Percentiles rank a stretch among this genome's conserved stretches.
These are phyloP conservation scores for Callipepla squamata DNA, from an alignment of 2,113 vertebrate genomes.

Conservation along the genomic window DNA sequence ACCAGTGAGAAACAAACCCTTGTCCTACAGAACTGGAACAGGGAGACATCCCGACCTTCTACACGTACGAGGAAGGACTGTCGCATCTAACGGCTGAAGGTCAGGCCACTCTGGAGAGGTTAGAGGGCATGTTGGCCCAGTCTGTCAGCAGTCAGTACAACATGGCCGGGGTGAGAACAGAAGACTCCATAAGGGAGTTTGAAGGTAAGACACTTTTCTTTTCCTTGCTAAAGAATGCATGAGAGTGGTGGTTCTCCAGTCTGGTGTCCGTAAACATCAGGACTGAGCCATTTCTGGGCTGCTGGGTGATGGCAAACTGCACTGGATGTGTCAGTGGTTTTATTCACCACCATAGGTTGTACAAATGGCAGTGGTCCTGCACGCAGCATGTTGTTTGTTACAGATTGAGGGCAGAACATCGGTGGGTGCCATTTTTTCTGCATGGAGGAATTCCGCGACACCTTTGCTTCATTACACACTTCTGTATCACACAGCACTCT, in stretches of 20 bases:
- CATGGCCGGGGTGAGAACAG: slow-evolving; percentile 95
- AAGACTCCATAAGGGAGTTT: slow-evolving; percentile 81
- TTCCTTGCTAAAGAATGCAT: not conserved
- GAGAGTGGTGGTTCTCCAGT: not conserved
- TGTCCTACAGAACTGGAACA: slow-evolving; percentile 84
- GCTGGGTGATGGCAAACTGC: not conserved
- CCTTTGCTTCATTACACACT: too few relatives aligned
- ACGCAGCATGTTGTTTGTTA: not conserved
- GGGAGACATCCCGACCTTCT: slow-evolving; percentile 89
- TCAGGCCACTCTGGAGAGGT: slow-evolving; percentile 90
- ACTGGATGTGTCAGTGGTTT: rapidly evolving
- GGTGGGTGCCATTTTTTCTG: too few relatives aligned
- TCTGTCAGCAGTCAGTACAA: slow-evolving; percentile 90
- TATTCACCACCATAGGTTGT: not conserved
- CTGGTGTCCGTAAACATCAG: not conserved
- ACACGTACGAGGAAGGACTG: slow-evolving; percentile 95
- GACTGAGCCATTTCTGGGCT: rapidly evolving
- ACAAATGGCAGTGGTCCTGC: not conserved
- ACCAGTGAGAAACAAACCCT: not conserved
- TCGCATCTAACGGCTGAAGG: slow-evolving; percentile 91
- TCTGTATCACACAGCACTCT: too few relatives aligned
- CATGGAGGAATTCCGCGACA: too few relatives aligned
- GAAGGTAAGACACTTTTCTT: slow-evolving; percentile 81
- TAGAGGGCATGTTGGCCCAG: slow-evolving; percentile 94
- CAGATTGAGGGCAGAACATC: not conserved